phyloP scores from a whole-genome alignment of 2,113 vertebrate species.

The Romanogobio albipinnatus region DNA sequence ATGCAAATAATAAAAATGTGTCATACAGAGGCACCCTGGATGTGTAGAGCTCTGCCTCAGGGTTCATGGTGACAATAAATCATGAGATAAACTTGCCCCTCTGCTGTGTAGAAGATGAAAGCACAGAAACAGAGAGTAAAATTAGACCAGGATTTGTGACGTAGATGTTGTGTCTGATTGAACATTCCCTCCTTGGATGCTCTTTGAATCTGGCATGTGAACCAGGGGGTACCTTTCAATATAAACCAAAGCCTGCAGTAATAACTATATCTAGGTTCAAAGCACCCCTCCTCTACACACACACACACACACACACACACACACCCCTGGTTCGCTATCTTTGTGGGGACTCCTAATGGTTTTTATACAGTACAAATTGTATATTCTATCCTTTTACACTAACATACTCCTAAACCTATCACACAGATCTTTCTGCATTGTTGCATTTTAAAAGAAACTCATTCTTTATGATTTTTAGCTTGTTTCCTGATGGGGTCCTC shows the following conservation, averaged over 20 bases:
- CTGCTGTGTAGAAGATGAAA: neutral
- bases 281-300: conserved; percentile 9
- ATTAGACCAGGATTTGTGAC: neutral
- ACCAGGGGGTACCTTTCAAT: neutral
- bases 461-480: too few relatives aligned
- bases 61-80: conserved; percentile 17
- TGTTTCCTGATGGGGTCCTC: too few relatives aligned
- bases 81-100: conserved; percentile 13
- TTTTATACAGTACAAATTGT: too few relatives aligned
- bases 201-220: neutral
- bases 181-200: neutral
- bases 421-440: too few relatives aligned
- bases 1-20: neutral
- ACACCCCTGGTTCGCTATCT: neutral
- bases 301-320: neutral
- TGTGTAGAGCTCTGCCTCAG: conserved; percentile 1
- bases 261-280: conserved; percentile 9
- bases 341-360: too few relatives aligned
- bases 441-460: too few relatives aligned
- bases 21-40: neutral
- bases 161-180: conserved; percentile 6
- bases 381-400: too few relatives aligned
- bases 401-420: too few relatives aligned
- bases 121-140: neutral
- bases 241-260: conserved; percentile 21